A percentile compares a stretch with the other conserved stretches of the same genome.
phyloP scores from a whole-genome alignment of 2,888 invertebrate species.

The Megamerina dolium region DNA sequence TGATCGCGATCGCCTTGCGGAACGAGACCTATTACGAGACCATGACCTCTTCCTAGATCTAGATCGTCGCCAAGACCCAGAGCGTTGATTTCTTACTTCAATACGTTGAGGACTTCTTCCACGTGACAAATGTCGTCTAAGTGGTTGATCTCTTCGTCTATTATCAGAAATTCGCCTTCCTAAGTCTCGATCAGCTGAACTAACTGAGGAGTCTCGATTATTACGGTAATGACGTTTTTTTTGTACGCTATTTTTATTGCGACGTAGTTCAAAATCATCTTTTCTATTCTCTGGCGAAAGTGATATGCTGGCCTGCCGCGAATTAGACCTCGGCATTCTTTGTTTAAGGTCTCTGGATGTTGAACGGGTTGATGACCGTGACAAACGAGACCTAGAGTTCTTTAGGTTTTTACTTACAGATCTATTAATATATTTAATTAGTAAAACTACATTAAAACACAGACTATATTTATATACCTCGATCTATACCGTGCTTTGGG shows the following conservation, averaged over 20 bases:
- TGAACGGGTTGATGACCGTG: conserved; percentile 31
- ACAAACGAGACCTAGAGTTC: conserved; percentile 26
- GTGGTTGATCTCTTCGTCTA: conserved; percentile 33
- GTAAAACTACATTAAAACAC: no score
- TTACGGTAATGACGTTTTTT: conserved; percentile 85
- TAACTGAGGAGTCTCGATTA: conserved; percentile 71
- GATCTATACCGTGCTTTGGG: neutral
- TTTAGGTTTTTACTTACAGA: conserved; percentile 30
- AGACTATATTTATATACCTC: neutral
- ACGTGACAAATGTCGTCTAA: conserved; percentile 33
- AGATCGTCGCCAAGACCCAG: conserved; percentile 39
- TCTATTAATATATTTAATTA: no score
- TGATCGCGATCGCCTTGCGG: conserved; percentile 43
- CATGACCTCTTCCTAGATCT: conserved; percentile 41
- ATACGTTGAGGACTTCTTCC: conserved; percentile 35
- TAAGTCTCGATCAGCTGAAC: conserved; percentile 40
- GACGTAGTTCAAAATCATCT: conserved; percentile 63
- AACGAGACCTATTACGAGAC: conserved; percentile 41
- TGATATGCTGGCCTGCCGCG: conserved; percentile 41
- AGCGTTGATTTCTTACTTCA: conserved; percentile 33
- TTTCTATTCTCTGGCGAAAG: conserved; percentile 48
- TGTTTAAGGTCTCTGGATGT: conserved; percentile 39
- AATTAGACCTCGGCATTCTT: conserved; percentile 47
- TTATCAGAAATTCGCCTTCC: conserved; percentile 25
- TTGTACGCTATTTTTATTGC: conserved; percentile 76